Evolutionary conservation across 2,888 invertebrate species (phyloP).

Genomic region (Lacanobia oleracea): DNA sequence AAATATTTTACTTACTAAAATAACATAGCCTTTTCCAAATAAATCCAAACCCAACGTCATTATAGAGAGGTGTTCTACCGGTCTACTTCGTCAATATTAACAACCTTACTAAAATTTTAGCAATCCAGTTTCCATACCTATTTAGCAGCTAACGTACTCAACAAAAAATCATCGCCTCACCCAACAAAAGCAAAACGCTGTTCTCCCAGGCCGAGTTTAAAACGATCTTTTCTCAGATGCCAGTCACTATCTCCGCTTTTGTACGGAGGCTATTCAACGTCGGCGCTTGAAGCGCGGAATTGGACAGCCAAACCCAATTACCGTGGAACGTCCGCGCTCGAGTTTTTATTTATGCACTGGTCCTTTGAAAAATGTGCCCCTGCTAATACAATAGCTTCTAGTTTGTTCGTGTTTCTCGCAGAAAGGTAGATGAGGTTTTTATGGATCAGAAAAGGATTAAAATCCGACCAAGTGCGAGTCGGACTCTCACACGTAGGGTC

Average conservation of each 20-base stretch:
- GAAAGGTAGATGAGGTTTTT: constrained; percentile 3
- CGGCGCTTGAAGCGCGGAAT: constrained; percentile 67
- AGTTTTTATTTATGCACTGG: constrained; percentile 72
- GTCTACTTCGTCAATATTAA: background rate
- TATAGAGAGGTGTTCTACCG: background rate
- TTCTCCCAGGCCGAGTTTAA: constrained; percentile 57
- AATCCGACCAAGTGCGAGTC: too few relatives aligned
- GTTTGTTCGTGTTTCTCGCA: constrained; percentile 40
- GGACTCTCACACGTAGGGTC: too few relatives aligned
- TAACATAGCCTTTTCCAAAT: background rate
- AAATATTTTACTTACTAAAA: background rate
- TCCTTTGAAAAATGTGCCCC: constrained; percentile 59
- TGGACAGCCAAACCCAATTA: constrained; percentile 76
- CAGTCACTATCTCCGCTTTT: constrained; percentile 72
- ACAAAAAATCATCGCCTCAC: constrained; percentile 17
- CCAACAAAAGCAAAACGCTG: constrained; percentile 40
- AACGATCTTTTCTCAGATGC: constrained; percentile 71
- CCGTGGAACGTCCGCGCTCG: constrained; percentile 59
- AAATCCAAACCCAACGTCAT: background rate
- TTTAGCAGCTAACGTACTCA: constrained; percentile 1
- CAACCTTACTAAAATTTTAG: background rate
- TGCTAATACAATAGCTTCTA: constrained; percentile 55
- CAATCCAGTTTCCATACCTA: background rate
- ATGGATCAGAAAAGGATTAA: background rate
- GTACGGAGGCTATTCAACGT: constrained; percentile 68